These are phyloP conservation scores for Drosophila kanapiae DNA, from an alignment of 1,140 invertebrate species.

Conservation along the genomic window DNA sequence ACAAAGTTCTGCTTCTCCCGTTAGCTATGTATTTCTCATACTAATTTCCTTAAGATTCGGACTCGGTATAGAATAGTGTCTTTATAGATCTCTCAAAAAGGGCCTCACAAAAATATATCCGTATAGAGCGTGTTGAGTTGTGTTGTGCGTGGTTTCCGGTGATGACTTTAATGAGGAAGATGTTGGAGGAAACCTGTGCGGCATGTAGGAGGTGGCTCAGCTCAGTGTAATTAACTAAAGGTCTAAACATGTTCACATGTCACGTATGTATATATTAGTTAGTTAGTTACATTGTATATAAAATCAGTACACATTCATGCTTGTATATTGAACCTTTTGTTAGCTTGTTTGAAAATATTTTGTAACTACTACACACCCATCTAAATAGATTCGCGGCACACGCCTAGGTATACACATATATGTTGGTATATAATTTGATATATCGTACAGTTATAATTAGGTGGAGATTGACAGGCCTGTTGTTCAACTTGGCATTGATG, in stretches of 20 bases:
- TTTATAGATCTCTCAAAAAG: slow-evolving; percentile 62
- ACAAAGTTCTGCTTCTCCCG: slow-evolving; percentile 24
- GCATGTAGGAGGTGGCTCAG: slow-evolving; percentile 42
- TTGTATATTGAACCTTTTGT: slow-evolving; percentile 61
- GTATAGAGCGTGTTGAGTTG: slow-evolving; percentile 51
- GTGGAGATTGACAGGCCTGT: slow-evolving; percentile 40
- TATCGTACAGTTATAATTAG: slow-evolving; percentile 53
- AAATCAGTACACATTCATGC: slow-evolving; percentile 78
- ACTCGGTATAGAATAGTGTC: slow-evolving; percentile 40
- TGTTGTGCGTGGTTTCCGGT: slow-evolving; percentile 25
- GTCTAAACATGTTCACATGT: slow-evolving; percentile 40
- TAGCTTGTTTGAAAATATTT: slow-evolving; percentile 43
- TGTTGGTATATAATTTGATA: slow-evolving; percentile 49
- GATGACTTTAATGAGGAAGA: slow-evolving; percentile 18
- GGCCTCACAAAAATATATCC: slow-evolving; percentile 73
- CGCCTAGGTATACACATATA: slow-evolving; percentile 38
- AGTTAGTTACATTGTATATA: slow-evolving; percentile 59
- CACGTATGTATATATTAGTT: slow-evolving; percentile 40
- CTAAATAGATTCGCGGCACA: slow-evolving; percentile 47
- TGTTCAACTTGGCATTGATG: slow-evolving; percentile 27
- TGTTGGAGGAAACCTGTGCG: slow-evolving; percentile 59
- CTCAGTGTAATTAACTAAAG: slow-evolving; percentile 62
- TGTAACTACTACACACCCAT: slow-evolving; percentile 63
- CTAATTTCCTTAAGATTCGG: slow-evolving; percentile 16
- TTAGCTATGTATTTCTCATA: slow-evolving; percentile 16